A percentile compares a stretch with the other conserved stretches of the same genome.
Conservation (phyloP, 2,888 invertebrate species). For the Andrena marginata region DNA sequence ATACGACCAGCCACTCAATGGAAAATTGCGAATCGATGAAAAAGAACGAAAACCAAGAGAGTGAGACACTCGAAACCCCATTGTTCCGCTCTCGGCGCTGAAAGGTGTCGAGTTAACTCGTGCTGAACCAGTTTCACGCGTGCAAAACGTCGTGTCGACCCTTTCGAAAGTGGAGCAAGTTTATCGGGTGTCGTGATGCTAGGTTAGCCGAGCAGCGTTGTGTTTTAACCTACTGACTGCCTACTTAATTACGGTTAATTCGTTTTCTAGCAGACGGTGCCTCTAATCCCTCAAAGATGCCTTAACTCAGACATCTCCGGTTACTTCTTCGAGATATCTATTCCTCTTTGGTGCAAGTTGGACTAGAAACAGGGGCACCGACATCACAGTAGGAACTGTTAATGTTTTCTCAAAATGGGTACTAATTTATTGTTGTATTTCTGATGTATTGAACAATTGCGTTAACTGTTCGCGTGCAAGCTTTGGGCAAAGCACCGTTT, state of each 20-base stretch:
- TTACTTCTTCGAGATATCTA: not conserved
- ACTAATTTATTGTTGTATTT: too few relatives aligned
- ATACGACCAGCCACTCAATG: not conserved
- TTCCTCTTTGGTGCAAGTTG: not conserved
- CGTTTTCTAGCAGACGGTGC: conserved; percentile 13
- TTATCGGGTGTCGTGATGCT: conserved; percentile 71
- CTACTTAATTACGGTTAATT: conserved; percentile 47
- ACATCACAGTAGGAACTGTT: too few relatives aligned
- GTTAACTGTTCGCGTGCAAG: too few relatives aligned
- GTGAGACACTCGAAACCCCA: conserved; percentile 24
- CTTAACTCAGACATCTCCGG: not conserved
- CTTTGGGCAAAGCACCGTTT: too few relatives aligned
- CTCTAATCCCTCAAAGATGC: not conserved
- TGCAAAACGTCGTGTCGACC: conserved; percentile 49
- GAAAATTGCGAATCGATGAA: conserved; percentile 13
- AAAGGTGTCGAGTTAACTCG: conserved; percentile 54
- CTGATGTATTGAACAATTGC: too few relatives aligned
- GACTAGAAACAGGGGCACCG: conserved; percentile 10
- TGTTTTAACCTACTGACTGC: conserved; percentile 61
- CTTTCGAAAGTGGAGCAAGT: conserved; percentile 76
- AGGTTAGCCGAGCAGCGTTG: conserved; percentile 62
- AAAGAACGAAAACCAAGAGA: conserved; percentile 14
- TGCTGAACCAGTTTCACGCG: conserved; percentile 55
- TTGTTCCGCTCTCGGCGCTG: conserved; percentile 31
- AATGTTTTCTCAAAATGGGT: too few relatives aligned